A percentile compares a stretch with the other conserved stretches of the same genome.
Evolutionary conservation across 2,888 invertebrate species (phyloP).

Genomic region (Apodemia hepburni): DNA sequence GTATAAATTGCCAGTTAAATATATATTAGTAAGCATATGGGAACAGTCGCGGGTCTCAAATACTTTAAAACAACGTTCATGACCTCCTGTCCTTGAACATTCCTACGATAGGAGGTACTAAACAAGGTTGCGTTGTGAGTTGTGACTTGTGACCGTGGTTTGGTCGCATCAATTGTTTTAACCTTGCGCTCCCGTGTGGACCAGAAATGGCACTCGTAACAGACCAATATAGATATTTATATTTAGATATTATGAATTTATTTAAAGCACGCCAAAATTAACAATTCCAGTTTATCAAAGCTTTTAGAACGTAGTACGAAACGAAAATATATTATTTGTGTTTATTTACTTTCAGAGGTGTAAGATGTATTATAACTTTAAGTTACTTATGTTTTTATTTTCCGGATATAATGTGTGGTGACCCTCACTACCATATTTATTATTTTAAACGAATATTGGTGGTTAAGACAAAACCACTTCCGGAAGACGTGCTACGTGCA

Average conservation of each 20-base stretch:
- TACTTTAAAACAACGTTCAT: not conserved
- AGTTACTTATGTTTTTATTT: too few relatives aligned
- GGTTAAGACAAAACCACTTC: too few relatives aligned
- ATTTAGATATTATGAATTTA: conserved; percentile 5
- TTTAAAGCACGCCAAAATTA: too few relatives aligned
- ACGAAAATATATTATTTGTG: too few relatives aligned
- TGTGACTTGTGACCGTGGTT: conserved; percentile 45
- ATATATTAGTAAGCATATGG: too few relatives aligned
- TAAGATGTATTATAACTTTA: too few relatives aligned
- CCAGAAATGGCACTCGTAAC: conserved; percentile 27
- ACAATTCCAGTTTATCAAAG: not conserved
- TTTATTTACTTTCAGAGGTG: too few relatives aligned
- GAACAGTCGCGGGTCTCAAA: not conserved
- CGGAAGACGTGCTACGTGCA: too few relatives aligned
- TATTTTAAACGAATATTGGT: too few relatives aligned
- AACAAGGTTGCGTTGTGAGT: conserved; percentile 36
- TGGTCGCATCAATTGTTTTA: conserved; percentile 58
- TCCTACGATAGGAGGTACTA: conserved; percentile 20
- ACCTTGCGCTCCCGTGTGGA: conserved; percentile 63
- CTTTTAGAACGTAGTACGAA: not conserved
- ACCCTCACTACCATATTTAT: too few relatives aligned
- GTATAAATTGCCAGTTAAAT: too few relatives aligned
- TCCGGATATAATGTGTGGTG: too few relatives aligned
- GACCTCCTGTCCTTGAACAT: conserved; percentile 20
- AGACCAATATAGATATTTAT: conserved; percentile 31